A percentile compares a stretch with the other conserved stretches of the same genome.
These are phyloP conservation scores for Leucoraja erinaceus DNA, from an alignment of 2,113 vertebrate species.

Conservation along the genomic window DNA sequence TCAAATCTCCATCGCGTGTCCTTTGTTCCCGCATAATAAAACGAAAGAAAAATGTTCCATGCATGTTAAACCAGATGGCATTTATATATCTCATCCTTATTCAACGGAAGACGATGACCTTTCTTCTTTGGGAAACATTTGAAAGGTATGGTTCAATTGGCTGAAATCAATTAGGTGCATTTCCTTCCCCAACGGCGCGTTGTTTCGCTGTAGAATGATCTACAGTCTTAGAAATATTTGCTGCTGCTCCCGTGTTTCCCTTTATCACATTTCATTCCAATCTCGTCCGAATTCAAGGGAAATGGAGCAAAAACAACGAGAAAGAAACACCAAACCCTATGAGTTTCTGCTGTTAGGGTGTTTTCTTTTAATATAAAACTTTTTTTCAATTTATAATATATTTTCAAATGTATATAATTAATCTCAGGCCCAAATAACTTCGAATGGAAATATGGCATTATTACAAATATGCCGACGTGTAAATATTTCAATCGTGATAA, in stretches of 20 bases:
- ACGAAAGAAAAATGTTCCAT: constrained; percentile 27
- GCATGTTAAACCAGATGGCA: constrained; percentile 37
- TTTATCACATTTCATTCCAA: neutral
- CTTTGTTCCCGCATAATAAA: constrained; percentile 32
- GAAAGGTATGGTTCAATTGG: constrained; percentile 28
- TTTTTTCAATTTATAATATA: neutral
- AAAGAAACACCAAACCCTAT: neutral
- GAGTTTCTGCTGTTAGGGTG: neutral
- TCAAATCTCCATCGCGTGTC: constrained; percentile 33
- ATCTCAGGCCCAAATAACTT: neutral
- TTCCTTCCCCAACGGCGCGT: neutral
- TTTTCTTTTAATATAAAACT: neutral
- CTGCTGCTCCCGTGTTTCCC: neutral
- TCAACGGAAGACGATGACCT: constrained; percentile 34
- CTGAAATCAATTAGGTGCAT: constrained; percentile 4
- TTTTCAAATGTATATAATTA: neutral
- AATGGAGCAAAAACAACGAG: neutral
- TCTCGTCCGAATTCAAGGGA: neutral
- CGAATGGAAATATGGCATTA: neutral
- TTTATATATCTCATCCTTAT: constrained; percentile 37
- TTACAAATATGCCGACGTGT: neutral
- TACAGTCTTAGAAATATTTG: neutral
- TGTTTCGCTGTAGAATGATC: neutral
- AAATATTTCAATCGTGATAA: neutral
- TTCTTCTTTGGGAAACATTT: constrained; percentile 27